Conservation (phyloP, 2,888 invertebrate species). For the Acronicta aceris region DNA sequence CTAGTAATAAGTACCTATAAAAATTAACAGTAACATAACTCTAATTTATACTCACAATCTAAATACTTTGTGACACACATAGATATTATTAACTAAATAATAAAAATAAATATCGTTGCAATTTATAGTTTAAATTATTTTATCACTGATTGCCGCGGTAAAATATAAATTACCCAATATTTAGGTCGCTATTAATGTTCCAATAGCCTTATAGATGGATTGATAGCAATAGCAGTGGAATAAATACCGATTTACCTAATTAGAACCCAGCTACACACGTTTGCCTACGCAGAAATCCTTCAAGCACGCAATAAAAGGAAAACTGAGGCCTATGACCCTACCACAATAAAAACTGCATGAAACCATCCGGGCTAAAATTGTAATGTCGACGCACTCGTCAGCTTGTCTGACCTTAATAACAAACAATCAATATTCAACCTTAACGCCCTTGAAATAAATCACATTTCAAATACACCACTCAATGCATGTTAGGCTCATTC, state of each 20-base stretch:
- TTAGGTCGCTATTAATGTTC: not conserved
- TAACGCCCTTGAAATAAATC: conserved; percentile 47
- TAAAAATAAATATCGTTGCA: not conserved
- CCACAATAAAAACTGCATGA: conserved; percentile 87
- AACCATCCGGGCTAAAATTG: conserved; percentile 87
- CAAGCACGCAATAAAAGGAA: conserved; percentile 73
- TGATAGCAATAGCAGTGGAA: conserved; percentile 40
- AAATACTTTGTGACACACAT: too few relatives aligned
- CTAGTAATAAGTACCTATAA: too few relatives aligned
- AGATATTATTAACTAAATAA: too few relatives aligned
- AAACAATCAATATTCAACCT: conserved; percentile 60
- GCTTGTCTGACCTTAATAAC: conserved; percentile 71
- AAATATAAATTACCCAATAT: not conserved
- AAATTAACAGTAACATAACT: too few relatives aligned
- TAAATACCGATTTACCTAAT: conserved; percentile 63
- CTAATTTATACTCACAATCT: too few relatives aligned
- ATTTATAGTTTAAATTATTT: not conserved
- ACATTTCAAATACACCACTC: conserved; percentile 46
- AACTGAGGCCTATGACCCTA: conserved; percentile 82
- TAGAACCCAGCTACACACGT: conserved; percentile 48
- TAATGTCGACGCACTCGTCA: conserved; percentile 82
- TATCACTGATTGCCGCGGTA: not conserved
- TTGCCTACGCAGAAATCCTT: conserved; percentile 70
- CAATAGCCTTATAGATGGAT: conserved; percentile 11
- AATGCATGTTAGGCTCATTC: conserved; percentile 65